These are phyloP conservation scores for Triplophysa tibetana DNA, from an alignment of 2,113 vertebrate genomes.

Conservation along the genomic window DNA sequence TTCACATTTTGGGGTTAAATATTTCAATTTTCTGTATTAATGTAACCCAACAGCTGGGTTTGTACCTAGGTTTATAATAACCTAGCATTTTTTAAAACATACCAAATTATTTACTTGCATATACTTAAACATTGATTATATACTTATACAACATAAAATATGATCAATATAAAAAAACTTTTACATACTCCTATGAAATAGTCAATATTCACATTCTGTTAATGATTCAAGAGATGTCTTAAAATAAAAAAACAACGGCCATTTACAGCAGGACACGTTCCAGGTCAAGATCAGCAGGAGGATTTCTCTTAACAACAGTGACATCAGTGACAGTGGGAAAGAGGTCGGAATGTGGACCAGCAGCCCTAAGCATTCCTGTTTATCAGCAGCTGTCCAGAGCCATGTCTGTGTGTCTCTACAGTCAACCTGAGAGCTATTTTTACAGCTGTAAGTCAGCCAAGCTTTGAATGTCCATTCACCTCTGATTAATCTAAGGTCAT, in stretches of 20 bases:
- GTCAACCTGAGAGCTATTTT: not conserved
- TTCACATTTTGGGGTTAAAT: no score
- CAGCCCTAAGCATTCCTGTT: conserved; percentile 27
- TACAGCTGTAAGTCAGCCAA: not conserved
- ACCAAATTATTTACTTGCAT: no score
- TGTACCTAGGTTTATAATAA: no score
- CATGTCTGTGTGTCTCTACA: not conserved
- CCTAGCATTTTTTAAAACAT: no score
- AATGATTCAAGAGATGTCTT: not conserved
- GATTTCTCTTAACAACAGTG: conserved; percentile 23
- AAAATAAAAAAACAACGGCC: not conserved
- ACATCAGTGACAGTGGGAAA: conserved; percentile 27
- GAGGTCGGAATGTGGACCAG: conserved; percentile 32
- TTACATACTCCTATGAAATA: no score
- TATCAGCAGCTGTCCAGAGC: conserved; percentile 44
- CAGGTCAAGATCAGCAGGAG: conserved; percentile 14
- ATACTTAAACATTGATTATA: no score
- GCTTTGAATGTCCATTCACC: not conserved
- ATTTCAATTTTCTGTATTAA: no score
- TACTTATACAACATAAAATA: no score
- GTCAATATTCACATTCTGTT: no score
- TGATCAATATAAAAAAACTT: no score
- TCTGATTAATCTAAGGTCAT: not conserved
- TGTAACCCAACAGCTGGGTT: no score
- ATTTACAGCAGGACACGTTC: not conserved